These are phyloP conservation scores for Macrophya alboannulata DNA, from an alignment of 2,888 invertebrate species.

Conservation along the genomic window DNA sequence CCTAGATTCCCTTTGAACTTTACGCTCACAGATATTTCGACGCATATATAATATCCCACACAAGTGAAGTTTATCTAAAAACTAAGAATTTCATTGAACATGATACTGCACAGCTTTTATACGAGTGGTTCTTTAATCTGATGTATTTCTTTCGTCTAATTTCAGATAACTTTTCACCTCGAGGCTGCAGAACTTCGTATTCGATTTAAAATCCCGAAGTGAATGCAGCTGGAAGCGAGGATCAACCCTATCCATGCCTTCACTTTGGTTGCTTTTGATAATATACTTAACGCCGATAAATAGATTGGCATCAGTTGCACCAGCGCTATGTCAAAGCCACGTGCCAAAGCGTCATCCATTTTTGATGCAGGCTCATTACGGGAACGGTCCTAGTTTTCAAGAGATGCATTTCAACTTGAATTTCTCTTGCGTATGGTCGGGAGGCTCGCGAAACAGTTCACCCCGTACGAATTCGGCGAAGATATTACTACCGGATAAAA, in stretches of 20 bases:
- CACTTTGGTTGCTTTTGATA: constrained; percentile 44
- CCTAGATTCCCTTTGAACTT: not conserved
- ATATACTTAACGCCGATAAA: constrained; percentile 37
- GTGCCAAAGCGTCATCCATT: constrained; percentile 29
- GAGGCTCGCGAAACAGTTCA: not conserved
- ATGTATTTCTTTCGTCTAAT: not conserved
- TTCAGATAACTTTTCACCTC: constrained; percentile 38
- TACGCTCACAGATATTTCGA: not conserved
- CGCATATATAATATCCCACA: not conserved
- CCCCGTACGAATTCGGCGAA: constrained; percentile 4
- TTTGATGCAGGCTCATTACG: not conserved
- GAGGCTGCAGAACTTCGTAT: not conserved
- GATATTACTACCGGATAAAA: constrained; percentile 39
- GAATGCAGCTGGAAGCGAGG: constrained; percentile 9
- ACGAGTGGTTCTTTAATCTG: not conserved
- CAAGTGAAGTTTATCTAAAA: not conserved
- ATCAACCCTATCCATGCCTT: constrained; percentile 39
- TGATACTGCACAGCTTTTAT: too few relatives aligned
- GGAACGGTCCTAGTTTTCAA: constrained; percentile 30
- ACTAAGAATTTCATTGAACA: not conserved
- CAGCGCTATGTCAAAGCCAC: constrained; percentile 27
- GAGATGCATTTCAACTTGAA: constrained; percentile 45
- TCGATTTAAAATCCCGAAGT: constrained; percentile 30
- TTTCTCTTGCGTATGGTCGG: constrained; percentile 44
- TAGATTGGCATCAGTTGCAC: constrained; percentile 31